Evolutionary conservation across 2,888 invertebrate genomes (phyloP).

Genomic region (Agriopis marginaria): DNA sequence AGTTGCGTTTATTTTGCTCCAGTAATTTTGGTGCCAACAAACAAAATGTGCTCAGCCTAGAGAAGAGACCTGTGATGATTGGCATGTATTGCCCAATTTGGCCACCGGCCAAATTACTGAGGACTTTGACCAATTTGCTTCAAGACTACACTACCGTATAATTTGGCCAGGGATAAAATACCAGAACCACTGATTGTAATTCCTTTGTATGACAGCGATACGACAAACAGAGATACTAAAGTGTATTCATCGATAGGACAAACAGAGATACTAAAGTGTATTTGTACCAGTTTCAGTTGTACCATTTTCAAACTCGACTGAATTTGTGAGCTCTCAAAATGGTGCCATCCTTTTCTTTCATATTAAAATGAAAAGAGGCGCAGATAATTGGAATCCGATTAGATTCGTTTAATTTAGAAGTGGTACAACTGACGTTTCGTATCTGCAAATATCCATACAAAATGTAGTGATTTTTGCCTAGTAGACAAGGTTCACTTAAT

Average conservation of each 20-base stretch:
- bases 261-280: not conserved
- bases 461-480: not conserved
- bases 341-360: no score
- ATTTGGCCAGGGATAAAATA: conserved; percentile 34
- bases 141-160: conserved; percentile 29
- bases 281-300: no score
- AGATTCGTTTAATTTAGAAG: no score
- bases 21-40: conserved; percentile 41
- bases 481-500: conserved; percentile 5
- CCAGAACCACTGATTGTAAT: conserved; percentile 19
- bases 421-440: not conserved
- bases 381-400: no score
- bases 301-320: no score
- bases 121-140: conserved; percentile 61
- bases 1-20: conserved; percentile 9
- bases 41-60: conserved; percentile 23
- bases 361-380: no score
- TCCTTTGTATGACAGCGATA: conserved; percentile 12
- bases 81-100: conserved; percentile 56
- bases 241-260: not conserved
- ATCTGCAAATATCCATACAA: not conserved
- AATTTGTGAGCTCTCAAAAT: no score
- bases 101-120: conserved; percentile 57
- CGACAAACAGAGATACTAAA: not conserved
- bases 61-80: conserved; percentile 52